Conservation (phyloP, 1,140 invertebrate genomes). For the Nylanderia fulva region DNA sequence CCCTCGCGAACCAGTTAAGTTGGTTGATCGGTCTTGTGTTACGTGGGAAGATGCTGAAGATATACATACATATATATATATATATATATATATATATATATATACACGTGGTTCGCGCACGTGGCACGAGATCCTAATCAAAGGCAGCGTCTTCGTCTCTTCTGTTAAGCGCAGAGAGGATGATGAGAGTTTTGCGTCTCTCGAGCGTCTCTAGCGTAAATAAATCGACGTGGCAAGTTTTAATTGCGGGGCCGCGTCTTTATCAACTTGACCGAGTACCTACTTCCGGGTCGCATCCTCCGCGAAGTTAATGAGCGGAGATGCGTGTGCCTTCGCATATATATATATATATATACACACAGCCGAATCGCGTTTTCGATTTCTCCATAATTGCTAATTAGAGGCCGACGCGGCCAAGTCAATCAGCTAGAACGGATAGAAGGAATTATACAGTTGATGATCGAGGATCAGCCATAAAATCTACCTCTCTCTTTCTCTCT, state of each 20-base stretch:
- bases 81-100: too few species aligned
- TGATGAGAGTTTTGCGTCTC: slow-evolving; percentile 5
- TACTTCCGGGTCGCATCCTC: slow-evolving; percentile 35
- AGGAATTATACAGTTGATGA: slow-evolving; percentile 56
- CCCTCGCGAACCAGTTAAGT: slow-evolving; percentile 25
- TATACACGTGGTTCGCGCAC: slow-evolving; percentile 15
- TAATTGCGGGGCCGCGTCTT: slow-evolving; percentile 35
- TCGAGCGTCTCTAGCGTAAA: slow-evolving; percentile 23
- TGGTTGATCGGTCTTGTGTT: slow-evolving; percentile 24
- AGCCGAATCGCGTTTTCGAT: slow-evolving; percentile 50
- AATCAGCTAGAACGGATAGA: slow-evolving; percentile 58
- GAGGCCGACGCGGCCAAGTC: slow-evolving; percentile 48
- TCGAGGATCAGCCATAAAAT: slow-evolving; percentile 50
- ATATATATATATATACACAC: too few species aligned
- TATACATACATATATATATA: too few species aligned
- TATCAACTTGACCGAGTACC: background rate
- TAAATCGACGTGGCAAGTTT: slow-evolving; percentile 23
- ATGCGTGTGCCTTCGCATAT: background rate
- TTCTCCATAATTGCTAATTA: slow-evolving; percentile 60
- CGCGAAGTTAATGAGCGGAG: slow-evolving; percentile 38
- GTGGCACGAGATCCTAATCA: slow-evolving; percentile 45
- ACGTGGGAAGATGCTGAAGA: background rate
- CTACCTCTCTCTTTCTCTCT: slow-evolving; percentile 8
- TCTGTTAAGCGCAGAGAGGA: too few species aligned
- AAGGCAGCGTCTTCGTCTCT: background rate